phyloP scores from a whole-genome alignment of 2,797 vertebrate genomes.

The Perodicticus potto region DNA sequence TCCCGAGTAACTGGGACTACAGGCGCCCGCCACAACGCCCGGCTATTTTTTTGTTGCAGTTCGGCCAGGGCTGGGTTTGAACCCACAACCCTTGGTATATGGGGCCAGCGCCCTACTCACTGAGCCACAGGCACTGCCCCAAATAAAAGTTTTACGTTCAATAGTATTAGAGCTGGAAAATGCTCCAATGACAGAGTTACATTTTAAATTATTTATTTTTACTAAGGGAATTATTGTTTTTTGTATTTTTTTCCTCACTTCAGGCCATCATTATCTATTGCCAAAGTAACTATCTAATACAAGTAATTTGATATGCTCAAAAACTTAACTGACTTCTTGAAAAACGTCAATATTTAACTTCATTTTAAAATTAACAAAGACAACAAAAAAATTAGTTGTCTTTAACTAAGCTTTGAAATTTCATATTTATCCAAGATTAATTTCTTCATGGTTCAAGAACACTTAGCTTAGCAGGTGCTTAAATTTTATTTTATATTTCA shows the following conservation, averaged over 20 bases:
- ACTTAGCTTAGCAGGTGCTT: background rate
- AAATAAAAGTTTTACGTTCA: background rate
- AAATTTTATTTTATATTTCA: background rate
- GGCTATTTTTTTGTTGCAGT: too few species aligned
- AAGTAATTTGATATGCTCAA: background rate
- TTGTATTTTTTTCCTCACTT: background rate
- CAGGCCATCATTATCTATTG: background rate
- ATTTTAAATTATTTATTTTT: background rate
- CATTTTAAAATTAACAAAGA: background rate
- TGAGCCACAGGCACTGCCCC: too few species aligned
- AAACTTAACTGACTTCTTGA: background rate
- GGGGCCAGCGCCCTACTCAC: too few species aligned
- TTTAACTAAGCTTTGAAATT: background rate
- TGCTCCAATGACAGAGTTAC: background rate
- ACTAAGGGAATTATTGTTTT: background rate
- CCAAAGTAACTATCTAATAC: background rate
- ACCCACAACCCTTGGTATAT: too few species aligned
- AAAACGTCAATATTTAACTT: background rate
- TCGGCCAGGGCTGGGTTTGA: too few species aligned
- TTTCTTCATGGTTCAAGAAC: background rate
- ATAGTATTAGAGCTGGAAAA: conserved; percentile 12
- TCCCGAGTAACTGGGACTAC: too few species aligned
- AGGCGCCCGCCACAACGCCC: too few species aligned
- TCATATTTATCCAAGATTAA: background rate
- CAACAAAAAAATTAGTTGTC: background rate